These are phyloP conservation scores for Pterocles orientalis DNA, from an alignment of 2,113 vertebrate genomes.

Conservation along the genomic window DNA sequence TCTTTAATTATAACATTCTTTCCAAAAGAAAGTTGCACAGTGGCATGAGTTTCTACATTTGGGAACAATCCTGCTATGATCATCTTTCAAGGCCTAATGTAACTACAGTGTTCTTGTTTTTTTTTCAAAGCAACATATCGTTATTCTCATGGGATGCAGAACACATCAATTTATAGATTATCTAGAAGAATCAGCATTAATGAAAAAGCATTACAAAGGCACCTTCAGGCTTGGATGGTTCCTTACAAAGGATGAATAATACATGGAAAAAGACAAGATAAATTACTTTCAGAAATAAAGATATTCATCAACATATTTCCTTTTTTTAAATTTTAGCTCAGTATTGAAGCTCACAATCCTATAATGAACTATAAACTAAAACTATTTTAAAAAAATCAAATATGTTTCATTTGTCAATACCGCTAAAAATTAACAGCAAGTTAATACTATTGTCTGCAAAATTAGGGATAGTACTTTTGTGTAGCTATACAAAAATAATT, in stretches of 20 bases:
- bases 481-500: background rate
- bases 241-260: background rate
- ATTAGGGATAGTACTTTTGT: background rate
- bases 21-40: background rate
- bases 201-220: background rate
- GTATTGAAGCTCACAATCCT: background rate
- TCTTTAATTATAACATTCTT: background rate
- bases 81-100: background rate
- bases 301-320: background rate
- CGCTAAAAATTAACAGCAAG: background rate
- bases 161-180: background rate
- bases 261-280: slow-evolving; percentile 11
- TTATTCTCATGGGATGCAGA: background rate
- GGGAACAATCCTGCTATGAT: background rate
- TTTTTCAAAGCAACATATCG: background rate
- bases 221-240: background rate
- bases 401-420: background rate
- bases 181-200: background rate
- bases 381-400: background rate
- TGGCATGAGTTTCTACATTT: background rate
- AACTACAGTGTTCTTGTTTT: background rate
- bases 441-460: slow-evolving; percentile 13
- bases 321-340: slow-evolving; percentile 27
- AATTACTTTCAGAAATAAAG: background rate
- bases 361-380: background rate